Base-by-base conservation (phyloP, 2,797 vertebrate genomes). In the Setipinna tenuifilis region DNA sequence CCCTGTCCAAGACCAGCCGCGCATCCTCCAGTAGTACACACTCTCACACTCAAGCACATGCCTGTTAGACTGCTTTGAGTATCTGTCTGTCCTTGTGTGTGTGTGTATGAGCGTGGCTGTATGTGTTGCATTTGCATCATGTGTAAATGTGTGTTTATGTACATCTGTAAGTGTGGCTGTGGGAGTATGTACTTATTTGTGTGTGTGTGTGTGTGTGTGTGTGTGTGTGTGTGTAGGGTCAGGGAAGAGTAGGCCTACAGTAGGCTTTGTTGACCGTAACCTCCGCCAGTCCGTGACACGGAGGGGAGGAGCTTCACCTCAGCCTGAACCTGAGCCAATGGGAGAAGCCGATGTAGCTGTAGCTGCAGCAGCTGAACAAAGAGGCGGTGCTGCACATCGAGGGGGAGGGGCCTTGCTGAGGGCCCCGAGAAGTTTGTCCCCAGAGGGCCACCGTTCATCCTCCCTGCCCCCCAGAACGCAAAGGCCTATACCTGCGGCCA, bases 381-480 rank as follows among this genome's bases (percentile, higher is more conserved):
- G 19, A 78, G 71, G 71, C 35, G 71, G 35, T 17, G 5, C 71
- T 44, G 16, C 31, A 41, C 31, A 44, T 12, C 31, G 71, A 78
- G 35, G 71, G 62, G 89, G 58, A 12, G 88, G 84, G 85, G n/a
- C 89, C 78, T 92, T 87, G 87, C 93, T 90, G 62, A 91, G 83
- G 95, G 95, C 91, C 92, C 96, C 90, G 95, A 97, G 95, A 95
- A 97, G 91, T 91, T 90, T 92, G 87, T 96, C 96, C 35, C 96
- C 97, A 4, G 95, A 94, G 28, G 94, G 97, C 19, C 96, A 97
- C 91, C 94, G 98, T 82, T 99, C 98, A 0, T 98, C 98, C 0
- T 99, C 98, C 35, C 94, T 99, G 80, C 98, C 98, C 83, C 98
- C 98, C 85, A 92, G 96, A 14, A 96, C 91, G 87, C 96, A 97